Base-by-base conservation (phyloP, 2,113 vertebrate genomes). In the Gobius niger region DNA sequence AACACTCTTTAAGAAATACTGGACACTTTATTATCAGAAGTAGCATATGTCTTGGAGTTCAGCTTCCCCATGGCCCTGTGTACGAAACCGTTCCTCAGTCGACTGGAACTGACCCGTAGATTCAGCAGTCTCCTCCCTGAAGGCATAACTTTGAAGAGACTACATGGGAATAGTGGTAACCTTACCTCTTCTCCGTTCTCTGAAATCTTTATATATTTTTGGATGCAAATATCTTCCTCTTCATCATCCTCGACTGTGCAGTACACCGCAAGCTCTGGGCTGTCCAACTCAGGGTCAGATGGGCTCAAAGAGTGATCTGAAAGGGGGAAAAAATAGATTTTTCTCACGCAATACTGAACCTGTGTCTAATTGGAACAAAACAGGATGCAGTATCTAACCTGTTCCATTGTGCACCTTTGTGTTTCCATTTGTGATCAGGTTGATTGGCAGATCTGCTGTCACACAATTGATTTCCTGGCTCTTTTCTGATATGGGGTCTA, bases 121-220 rank as follows among this genome's bases (percentile, higher is more conserved):
- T n/a, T n/a, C n/a, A n/a, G n/a, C n/a, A n/a, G n/a, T n/a, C n/a
- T n/a, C n/a, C n/a, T n/a, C n/a, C n/a, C n/a, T n/a, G n/a, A n/a
- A n/a, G n/a, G n/a, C n/a, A n/a, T n/a, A n/a, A n/a, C n/a, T n/a
- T n/a, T n/a, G n/a, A n/a, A n/a, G n/a, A n/a, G n/a, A n/a, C n/a
- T n/a, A n/a, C n/a, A n/a, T n/a, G n/a, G n/a, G n/a, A n/a, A n/a
- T n/a, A 46, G 7, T 46, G 10, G n/a, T 9, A 8, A 18, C 9
- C 24, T 5, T 77, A 92, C 89, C 89, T 87, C 89, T 75, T 91
- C 64, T 85, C 88, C 91, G 63, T 94, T 93, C 74, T 91, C 87
- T 46, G 80, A 84, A 41, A 88, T 80, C 40, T 85, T 68, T 49
- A 78, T 69, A 4, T 77, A 68, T 10, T 82, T 13, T 0, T 85